Evolutionary conservation across 2,113 vertebrate species (phyloP).

Genomic region (Myxocyprinus asiaticus): DNA sequence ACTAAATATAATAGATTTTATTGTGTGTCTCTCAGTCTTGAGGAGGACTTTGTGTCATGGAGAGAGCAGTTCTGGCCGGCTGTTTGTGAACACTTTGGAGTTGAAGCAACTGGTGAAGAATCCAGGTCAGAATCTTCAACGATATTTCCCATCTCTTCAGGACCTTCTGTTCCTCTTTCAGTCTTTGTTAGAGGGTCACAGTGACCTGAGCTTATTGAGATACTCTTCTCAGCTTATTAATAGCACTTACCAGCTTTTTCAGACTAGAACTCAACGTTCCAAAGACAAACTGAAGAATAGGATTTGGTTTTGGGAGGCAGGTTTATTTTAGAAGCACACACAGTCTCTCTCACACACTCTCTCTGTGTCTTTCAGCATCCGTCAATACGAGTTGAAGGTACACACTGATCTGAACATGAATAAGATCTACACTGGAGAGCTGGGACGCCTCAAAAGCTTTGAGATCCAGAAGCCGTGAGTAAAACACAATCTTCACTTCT

Average conservation of each 20-base stretch:
- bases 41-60: conserved; percentile 98
- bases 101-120: conserved; percentile 95
- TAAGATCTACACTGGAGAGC: conserved; percentile 89
- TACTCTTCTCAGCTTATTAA: background rate
- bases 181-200: background rate
- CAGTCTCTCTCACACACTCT: background rate
- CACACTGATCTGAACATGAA: conserved; percentile 82
- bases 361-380: conserved; percentile 78
- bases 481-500: background rate
- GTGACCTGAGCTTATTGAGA: conserved; percentile 1
- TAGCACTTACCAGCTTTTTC: background rate
- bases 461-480: conserved; percentile 97
- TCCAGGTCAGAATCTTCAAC: conserved; percentile 79
- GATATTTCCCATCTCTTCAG: background rate
- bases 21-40: conserved; percentile 72
- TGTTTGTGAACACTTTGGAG: conserved; percentile 93
- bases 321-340: background rate
- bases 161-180: background rate
- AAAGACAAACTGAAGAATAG: background rate
- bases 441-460: conserved; percentile 94
- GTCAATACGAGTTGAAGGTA: conserved; percentile 92
- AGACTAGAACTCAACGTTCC: background rate
- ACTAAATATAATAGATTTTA: too few species aligned
- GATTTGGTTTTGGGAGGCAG: background rate
- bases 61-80: conserved; percentile 98